phyloP scores from a whole-genome alignment of 2,113 vertebrate genomes.

The Cyrtonyx montezumae region DNA sequence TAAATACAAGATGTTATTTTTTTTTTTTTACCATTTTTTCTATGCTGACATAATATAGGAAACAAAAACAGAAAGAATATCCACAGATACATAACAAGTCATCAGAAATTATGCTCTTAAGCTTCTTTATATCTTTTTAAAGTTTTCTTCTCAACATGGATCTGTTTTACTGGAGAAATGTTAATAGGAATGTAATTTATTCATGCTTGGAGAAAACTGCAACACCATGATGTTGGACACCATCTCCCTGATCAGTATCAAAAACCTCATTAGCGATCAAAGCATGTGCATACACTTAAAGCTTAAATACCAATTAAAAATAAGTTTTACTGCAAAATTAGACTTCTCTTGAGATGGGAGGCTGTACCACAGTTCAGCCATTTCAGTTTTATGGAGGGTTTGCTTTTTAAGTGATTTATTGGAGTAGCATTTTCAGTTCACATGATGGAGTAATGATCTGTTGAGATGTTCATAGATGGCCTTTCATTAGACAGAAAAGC shows the following conservation, averaged over 20 bases:
- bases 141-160: neutral
- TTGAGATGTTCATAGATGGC: neutral
- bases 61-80: neutral
- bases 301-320: neutral
- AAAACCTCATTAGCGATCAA: slow-evolving; percentile 4
- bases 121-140: neutral
- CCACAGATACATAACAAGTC: neutral
- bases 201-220: neutral
- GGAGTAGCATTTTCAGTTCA: neutral
- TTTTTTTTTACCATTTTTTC: neutral
- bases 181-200: neutral
- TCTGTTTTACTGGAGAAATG: neutral
- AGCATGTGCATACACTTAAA: neutral
- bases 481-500: neutral
- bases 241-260: neutral
- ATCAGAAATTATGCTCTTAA: slow-evolving; percentile 19
- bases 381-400: neutral
- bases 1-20: neutral
- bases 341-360: neutral
- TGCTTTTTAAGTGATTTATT: neutral
- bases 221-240: neutral
- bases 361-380: neutral
- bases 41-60: neutral
- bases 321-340: neutral
- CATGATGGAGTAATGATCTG: neutral